Evolutionary conservation across 64 coral and sea anemone genomes (phyloP), one percentile per base, ranked within the genome.

Genomic region (Catalaphyllia jardinei): DNA sequence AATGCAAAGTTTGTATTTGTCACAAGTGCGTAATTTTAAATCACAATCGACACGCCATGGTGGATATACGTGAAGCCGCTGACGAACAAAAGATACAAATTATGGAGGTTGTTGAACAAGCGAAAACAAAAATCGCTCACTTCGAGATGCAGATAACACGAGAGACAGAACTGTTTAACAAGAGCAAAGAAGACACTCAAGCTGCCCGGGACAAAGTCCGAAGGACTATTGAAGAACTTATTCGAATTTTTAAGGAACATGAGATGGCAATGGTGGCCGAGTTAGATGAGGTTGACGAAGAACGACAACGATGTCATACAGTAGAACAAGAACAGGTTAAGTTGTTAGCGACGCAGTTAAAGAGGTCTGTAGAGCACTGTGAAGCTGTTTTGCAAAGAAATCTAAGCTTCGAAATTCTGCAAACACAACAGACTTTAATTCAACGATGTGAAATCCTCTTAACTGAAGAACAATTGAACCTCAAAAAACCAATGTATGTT

Each of bases 1-100:
- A 78, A 7, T 89, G 87, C 20, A 71, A 79, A 49, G 62, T 67
- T 51, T 52, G 29, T 1, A 79, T 79, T 89, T 89, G 87, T 55
- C 75, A 67, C 4, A 79, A 78, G 22, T 89, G 87, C 57, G 61
- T 28, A 20, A 27, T 78, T 6, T 61, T 79, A 73, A 69, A 22
- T 42, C 75, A 89, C 18, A 89, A 79, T 35, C 73, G 64, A 35
- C 87, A 89, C 61, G 31, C 20, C 29, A 89, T 69, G 61, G 18
- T 61, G 46, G 77, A 49, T 28, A 69, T 67, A 1, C 55, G 79
- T 25, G 75, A 89, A 79, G 87, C 87, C n/a, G 75, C 87, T 19
- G 74, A 79, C 31, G 18, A 17, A 30, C 31, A n/a, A 20, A 62
- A 69, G 16, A 69, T 64, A 22, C 75, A 64, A 33, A 65, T 89